These are phyloP conservation scores for Sycobia sp. DNA, from an alignment of 1,140 invertebrate species.

Conservation along the genomic window DNA sequence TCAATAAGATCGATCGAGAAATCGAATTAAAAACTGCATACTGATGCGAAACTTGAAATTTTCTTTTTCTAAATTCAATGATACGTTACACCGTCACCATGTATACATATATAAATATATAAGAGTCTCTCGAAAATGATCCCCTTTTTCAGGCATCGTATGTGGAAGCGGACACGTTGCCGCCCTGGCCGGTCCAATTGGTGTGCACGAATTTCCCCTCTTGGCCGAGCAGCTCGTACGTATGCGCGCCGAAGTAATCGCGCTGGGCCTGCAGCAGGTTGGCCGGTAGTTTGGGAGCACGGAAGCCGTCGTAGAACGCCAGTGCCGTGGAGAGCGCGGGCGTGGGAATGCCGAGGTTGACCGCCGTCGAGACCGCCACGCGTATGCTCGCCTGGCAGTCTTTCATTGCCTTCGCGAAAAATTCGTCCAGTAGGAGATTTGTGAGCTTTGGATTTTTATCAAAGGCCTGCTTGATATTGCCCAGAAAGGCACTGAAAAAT, in stretches of 20 bases:
- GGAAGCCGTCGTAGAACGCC: constrained; percentile 97
- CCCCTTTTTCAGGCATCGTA: constrained; percentile 87
- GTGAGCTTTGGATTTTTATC: constrained; percentile 87
- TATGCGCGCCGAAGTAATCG: constrained; percentile 99
- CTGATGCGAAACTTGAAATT: too few species aligned
- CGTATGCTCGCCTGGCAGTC: constrained; percentile 78
- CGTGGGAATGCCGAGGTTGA: constrained; percentile 83
- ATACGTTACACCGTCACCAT: too few species aligned
- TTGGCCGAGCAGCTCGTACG: constrained; percentile 86
- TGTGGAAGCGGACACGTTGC: constrained; percentile 93
- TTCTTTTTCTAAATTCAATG: background rate
- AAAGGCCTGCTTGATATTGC: constrained; percentile 96
- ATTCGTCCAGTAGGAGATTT: constrained; percentile 93
- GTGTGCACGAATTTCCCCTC: constrained; percentile 95
- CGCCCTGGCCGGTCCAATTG: constrained; percentile 98
- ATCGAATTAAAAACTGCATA: too few species aligned
- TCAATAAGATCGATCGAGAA: too few species aligned
- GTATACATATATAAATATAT: too few species aligned
- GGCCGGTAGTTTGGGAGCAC: constrained; percentile 80
- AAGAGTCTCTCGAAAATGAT: too few species aligned
- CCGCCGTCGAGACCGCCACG: constrained; percentile 69
- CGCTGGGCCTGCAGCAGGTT: constrained; percentile 95
- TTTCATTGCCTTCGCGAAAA: constrained; percentile 87
- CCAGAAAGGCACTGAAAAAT: constrained; percentile 81
- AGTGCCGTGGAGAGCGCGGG: constrained; percentile 92